Conservation (phyloP, 2,797 vertebrate species). For the Perdix hodgsoniae region DNA sequence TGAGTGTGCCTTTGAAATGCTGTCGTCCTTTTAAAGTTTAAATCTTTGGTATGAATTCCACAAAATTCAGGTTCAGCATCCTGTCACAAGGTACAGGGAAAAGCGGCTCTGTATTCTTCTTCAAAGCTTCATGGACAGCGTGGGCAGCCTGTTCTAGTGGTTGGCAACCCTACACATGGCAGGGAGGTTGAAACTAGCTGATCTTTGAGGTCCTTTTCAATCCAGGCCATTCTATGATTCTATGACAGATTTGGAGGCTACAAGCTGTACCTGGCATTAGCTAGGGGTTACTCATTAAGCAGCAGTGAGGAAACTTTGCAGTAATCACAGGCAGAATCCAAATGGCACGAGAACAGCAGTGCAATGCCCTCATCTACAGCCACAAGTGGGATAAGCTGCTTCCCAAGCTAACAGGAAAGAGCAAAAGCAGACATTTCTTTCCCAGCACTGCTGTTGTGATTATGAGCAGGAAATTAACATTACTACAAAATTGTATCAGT, state of each 20-base stretch:
- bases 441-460: background rate
- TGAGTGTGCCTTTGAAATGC: background rate
- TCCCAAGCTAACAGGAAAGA: background rate
- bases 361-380: background rate
- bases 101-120: background rate
- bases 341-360: background rate
- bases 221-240: too few relatives aligned
- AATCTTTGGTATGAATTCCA: background rate
- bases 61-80: background rate
- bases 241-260: background rate
- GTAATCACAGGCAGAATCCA: background rate
- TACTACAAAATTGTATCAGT: background rate
- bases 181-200: too few relatives aligned
- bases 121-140: background rate
- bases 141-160: too few relatives aligned
- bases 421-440: background rate
- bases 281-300: background rate
- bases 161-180: too few relatives aligned
- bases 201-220: too few relatives aligned
- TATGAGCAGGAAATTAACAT: background rate
- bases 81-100: background rate
- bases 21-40: background rate
- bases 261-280: background rate
- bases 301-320: background rate
- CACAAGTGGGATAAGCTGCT: accelerated